Evolutionary conservation across 2,888 invertebrate species (phyloP), one percentile per base, ranked within the genome.

Genomic region (Melangyna quadrimaculata): DNA sequence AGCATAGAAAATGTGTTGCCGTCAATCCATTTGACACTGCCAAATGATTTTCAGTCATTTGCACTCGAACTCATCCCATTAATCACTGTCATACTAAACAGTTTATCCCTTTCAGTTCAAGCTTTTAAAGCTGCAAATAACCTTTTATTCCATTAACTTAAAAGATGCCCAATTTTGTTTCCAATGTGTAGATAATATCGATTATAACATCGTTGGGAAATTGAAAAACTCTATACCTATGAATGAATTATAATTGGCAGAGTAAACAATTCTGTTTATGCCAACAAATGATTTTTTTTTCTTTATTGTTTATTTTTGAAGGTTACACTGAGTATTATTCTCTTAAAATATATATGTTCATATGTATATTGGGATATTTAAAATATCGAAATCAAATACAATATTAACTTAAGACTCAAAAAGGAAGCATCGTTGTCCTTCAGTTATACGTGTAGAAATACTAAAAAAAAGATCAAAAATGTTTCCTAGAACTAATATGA

Each of bases 41-140:
- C 19, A 67, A 67, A 67, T n/a, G 14, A 35, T 19, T 45, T 48
- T 67, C 22, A 45, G 32, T 43, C 48, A 48, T 67, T 45, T 19
- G 65, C 48, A 67, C 32, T 48, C 22, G 48, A 67, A 48, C 22
- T 48, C 48, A 32, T 35, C 24, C 24, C 70, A 81, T 81, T 81
- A 65, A 77, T 81, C 81, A 81, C 27, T 71, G 71, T 70, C 75
- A 71, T 17, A 74, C 69, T 48, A 70, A 55, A 61, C n/a, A 61
- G 65, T 9, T n/a, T 59, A 22, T 40, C n/a, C n/a, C n/a, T 40
- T 27, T 35, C 24, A 48, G n/a, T 35, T 51, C 40, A 71, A 70
- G 17, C 29, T 10, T 71, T 24, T 43, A 12, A 4, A 12, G 1
- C 5, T 5, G 3, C 35, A 12, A 59, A 5, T 8, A 48, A 67